Base-by-base conservation (phyloP, 2,888 invertebrate genomes). In the Volucella inflata region DNA sequence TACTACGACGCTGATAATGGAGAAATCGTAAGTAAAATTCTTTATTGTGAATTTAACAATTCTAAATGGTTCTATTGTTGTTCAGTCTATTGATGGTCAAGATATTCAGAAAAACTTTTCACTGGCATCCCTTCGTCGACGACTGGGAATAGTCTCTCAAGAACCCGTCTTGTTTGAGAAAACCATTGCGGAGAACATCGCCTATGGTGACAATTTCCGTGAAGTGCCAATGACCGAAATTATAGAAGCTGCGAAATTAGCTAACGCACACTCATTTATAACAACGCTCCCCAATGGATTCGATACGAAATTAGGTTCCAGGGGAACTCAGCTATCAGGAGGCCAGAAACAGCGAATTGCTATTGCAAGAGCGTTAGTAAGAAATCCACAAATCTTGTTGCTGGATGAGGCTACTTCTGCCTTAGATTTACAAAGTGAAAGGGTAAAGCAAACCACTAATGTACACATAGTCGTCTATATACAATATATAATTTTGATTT, bases 351-450 rank as follows among this genome's bases (percentile, higher is more conserved):
- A n/a, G n/a, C n/a, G n/a, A n/a, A n/a, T n/a, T n/a, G n/a, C n/a
- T n/a, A n/a, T n/a, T n/a, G n/a, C n/a, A n/a, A n/a, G n/a, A n/a
- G n/a, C n/a, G n/a, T n/a, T n/a, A n/a, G n/a, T n/a, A n/a, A n/a
- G n/a, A n/a, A n/a, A n/a, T n/a, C n/a, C n/a, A n/a, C n/a, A n/a
- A n/a, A n/a, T n/a, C n/a, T n/a, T n/a, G n/a, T n/a, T n/a, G n/a
- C 91, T 95, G 0, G 96, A 96, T 89, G 96, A 96, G 89, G 96
- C 96, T 0, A 96, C 96, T 0, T 96, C 96, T 0, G 96, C 96
- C 0, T 93, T 96, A 42, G 96, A 96, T 90, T 94, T 95, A 16
- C 95, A 95, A 89, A 95, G 95, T 89, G 96, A 96, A 91, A 94
- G 95, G 93, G 95, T 96, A 68, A 59, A 82, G 30, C 2, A n/a